Conservation (phyloP, 2,888 invertebrate species). For the Neuroscelio doddi region DNA sequence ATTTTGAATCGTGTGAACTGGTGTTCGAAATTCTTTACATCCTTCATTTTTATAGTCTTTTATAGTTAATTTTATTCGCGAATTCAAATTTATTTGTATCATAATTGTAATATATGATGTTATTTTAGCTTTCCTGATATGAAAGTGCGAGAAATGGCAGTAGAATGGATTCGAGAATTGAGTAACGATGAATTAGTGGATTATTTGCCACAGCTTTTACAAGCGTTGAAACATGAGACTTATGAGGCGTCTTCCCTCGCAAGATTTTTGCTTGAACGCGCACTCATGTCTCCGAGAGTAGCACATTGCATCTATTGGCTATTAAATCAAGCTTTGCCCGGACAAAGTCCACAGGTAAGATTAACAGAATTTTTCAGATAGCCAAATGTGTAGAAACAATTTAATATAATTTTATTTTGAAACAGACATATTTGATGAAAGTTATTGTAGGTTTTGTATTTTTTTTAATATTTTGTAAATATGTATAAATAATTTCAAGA, state of each 20-base stretch:
- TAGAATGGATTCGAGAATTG: conserved; percentile 85
- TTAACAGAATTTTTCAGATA: no score
- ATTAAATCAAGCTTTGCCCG: conserved; percentile 87
- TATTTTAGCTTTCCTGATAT: conserved; percentile 88
- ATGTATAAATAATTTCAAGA: not conserved
- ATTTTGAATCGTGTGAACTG: no score
- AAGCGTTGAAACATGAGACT: conserved; percentile 91
- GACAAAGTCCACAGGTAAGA: conserved; percentile 83
- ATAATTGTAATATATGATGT: not conserved
- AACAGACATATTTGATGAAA: no score
- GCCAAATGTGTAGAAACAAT: no score
- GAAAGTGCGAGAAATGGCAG: conserved; percentile 88
- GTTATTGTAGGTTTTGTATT: no score
- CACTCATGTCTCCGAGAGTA: conserved; percentile 89
- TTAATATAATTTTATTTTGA: no score
- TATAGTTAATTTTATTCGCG: no score
- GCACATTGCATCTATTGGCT: conserved; percentile 98
- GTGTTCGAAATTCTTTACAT: no score
- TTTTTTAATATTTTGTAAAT: conserved; percentile 5
- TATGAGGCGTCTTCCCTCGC: conserved; percentile 93
- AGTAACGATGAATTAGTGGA: conserved; percentile 92
- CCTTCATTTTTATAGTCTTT: conserved; percentile 10
- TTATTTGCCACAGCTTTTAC: conserved; percentile 93
- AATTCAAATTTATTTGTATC: no score
- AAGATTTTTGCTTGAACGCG: conserved; percentile 85